A percentile compares a stretch with the other conserved stretches of the same genome.
These are phyloP conservation scores for Meiosimyza platycephala DNA, from an alignment of 2,888 invertebrate genomes.

Conservation along the genomic window DNA sequence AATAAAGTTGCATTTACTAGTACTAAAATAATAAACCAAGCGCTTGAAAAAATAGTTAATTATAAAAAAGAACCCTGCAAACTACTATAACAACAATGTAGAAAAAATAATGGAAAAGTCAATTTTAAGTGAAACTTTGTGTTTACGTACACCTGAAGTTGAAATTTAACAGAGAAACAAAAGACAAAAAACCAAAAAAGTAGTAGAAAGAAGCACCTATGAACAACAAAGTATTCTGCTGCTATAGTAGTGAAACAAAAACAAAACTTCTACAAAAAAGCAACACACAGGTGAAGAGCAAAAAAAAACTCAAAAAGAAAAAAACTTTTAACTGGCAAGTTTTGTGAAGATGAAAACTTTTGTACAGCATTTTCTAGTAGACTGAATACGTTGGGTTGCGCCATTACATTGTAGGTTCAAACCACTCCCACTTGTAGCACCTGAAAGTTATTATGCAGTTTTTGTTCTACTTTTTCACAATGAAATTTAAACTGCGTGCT, in stretches of 20 bases:
- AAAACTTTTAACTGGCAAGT: too few relatives aligned
- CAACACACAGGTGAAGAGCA: neutral
- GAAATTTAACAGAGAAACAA: neutral
- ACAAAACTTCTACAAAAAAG: neutral
- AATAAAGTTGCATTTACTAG: too few relatives aligned
- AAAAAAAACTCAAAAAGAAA: too few relatives aligned
- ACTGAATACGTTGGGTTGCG: too few relatives aligned
- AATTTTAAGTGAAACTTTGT: slow-evolving; percentile 22
- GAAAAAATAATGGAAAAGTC: slow-evolving; percentile 36
- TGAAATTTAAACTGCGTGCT: too few relatives aligned
- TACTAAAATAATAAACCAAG: too few relatives aligned
- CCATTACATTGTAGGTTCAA: neutral
- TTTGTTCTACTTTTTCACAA: too few relatives aligned
- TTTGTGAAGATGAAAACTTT: neutral
- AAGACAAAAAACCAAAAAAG: neutral
- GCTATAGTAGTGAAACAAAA: neutral
- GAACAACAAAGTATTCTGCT: neutral
- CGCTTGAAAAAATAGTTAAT: too few relatives aligned
- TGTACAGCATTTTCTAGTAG: too few relatives aligned
- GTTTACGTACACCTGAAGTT: slow-evolving; percentile 3
- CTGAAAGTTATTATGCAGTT: too few relatives aligned
- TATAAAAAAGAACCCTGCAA: too few relatives aligned
- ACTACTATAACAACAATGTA: neutral
- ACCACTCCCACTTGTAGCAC: slow-evolving; percentile 13
- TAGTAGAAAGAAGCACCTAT: neutral